Evolutionary conservation across 2,113 vertebrate species (phyloP), one percentile per base, ranked within the genome.

Genomic region (Myxocyprinus asiaticus): DNA sequence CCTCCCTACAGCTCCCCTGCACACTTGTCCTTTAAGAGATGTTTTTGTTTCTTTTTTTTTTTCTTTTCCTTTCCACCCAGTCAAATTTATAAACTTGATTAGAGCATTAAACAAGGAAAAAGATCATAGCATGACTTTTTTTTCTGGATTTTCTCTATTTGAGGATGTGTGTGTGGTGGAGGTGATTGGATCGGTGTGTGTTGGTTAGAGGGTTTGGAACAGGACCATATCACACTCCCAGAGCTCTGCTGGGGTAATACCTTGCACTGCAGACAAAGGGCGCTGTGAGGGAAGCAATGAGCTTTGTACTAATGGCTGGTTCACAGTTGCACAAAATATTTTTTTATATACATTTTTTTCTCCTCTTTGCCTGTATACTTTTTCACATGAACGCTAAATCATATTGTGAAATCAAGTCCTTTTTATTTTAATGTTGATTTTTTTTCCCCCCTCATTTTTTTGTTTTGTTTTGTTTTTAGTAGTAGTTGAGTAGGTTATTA

Each of bases 121-220:
- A 3, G 0, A 50, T 33, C 22, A 33, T 33, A 33, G 58, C 44
- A 62, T 55, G 48, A 43, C 45, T 43, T n/a, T 22, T 69, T 62
- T n/a, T 4, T 70, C 62, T 22, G 77, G 72, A 74, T 85, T 82
- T 64, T 50, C 51, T 81, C 11, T 83, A 55, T 67, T 33, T 6
- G 33, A 76, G 86, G 78, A 84, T 82, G 22, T 33, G 82, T 80
- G 50, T 88, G 69, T 67, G 76, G 75, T 77, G 67, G 81, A 69
- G 63, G 22, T 62, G 84, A 67, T 77, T 78, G n/a, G n/a, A 63
- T 74, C 82, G 68, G 79, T 79, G 68, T 78, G 84, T 77, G 72
- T n/a, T n/a, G n/a, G n/a, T n/a, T n/a, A n/a, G 58, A 43, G 7
- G 11, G 59, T 76, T 82, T 58, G 61, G 67, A 66, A 4, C n/a